A percentile compares a stretch with the other conserved stretches of the same genome.
phyloP scores from a whole-genome alignment of 2,113 vertebrate species.

The Crotalus horridus region DNA sequence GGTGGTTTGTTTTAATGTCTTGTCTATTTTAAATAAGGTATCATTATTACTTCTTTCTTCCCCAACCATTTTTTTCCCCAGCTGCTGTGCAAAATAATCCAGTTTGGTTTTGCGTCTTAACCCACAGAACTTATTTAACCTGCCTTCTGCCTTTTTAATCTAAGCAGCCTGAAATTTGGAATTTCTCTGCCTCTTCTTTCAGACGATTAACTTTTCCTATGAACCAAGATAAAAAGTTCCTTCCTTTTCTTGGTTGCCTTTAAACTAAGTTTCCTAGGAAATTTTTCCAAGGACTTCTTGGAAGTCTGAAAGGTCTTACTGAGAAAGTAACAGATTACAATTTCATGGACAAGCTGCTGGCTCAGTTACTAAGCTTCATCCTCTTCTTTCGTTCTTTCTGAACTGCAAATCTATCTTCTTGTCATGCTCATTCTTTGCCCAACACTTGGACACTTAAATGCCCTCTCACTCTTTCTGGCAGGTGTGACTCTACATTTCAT shows the following conservation, averaged over 20 bases:
- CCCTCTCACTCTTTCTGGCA: background rate
- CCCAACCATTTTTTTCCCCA: background rate
- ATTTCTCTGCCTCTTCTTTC: background rate
- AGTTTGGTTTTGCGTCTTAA: background rate
- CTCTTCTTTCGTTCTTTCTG: background rate
- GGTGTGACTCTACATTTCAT: background rate
- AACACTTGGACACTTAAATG: background rate
- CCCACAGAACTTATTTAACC: background rate
- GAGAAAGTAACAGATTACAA: background rate
- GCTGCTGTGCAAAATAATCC: background rate
- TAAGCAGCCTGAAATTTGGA: background rate
- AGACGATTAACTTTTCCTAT: background rate
- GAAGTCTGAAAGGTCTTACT: background rate
- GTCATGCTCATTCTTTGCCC: background rate
- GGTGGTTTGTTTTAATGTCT: conserved; percentile 43
- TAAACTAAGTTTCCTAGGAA: background rate
- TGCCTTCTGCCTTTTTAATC: background rate
- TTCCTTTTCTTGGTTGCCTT: background rate
- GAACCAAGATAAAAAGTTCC: background rate
- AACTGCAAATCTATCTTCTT: background rate
- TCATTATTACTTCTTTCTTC: background rate
- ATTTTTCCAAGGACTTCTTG: background rate
- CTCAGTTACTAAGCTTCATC: background rate
- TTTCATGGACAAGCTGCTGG: background rate
- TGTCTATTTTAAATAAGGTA: rapidly evolving